These are phyloP conservation scores for Alexandromys fortis DNA, from an alignment of 2,113 vertebrate species.

Conservation along the genomic window DNA sequence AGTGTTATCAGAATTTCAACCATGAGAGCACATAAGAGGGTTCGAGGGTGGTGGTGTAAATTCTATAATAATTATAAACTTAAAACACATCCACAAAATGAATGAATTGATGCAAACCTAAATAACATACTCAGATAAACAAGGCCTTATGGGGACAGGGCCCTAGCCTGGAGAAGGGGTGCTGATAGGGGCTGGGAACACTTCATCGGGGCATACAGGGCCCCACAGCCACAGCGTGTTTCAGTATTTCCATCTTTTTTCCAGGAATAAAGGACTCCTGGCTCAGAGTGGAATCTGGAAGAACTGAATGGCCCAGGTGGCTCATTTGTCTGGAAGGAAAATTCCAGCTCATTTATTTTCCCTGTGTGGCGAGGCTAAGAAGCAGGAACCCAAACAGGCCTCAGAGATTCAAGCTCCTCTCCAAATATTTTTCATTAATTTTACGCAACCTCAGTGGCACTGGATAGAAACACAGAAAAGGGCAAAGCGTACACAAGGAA, in stretches of 20 bases:
- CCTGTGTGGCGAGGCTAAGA: not conserved
- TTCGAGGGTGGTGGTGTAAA: not conserved
- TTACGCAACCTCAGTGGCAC: not conserved
- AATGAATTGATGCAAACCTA: not conserved
- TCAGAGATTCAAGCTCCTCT: accelerated
- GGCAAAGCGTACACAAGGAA: not conserved
- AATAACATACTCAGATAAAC: not conserved
- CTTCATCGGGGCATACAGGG: not conserved
- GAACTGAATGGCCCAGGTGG: constrained; percentile 1
- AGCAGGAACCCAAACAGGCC: not conserved
- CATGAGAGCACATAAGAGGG: not conserved
- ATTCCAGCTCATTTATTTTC: constrained; percentile 48
- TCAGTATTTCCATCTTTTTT: constrained; percentile 45
- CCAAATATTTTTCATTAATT: not conserved
- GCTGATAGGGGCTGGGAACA: not conserved
- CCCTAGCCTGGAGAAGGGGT: not conserved
- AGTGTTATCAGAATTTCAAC: not conserved
- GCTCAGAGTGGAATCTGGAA: not conserved
- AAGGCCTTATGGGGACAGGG: not conserved
- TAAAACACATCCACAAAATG: not conserved
- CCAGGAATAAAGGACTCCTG: constrained; percentile 65
- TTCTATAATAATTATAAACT: not conserved
- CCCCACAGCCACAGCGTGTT: not conserved
- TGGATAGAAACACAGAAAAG: not conserved
- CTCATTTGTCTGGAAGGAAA: constrained; percentile 75